Conservation (phyloP, 2,797 vertebrate genomes). For the Sebastes matsubarae region DNA sequence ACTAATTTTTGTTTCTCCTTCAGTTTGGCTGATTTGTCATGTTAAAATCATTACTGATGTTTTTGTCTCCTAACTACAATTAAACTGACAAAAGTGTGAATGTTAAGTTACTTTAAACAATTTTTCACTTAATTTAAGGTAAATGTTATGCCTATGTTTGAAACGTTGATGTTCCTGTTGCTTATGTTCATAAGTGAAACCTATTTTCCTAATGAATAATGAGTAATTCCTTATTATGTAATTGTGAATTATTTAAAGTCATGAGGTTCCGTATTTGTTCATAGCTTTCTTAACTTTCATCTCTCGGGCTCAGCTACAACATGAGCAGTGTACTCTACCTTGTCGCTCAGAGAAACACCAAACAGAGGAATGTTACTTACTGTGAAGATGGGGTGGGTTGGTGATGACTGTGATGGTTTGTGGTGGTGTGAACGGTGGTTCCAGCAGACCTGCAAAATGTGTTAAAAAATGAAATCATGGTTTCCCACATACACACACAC, state of each 20-base stretch:
- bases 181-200: neutral
- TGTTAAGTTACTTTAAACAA: neutral
- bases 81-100: neutral
- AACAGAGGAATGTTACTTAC: neutral
- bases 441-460: neutral
- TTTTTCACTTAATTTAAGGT: neutral
- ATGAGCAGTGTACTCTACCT: neutral
- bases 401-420: accelerated
- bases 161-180: neutral
- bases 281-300: neutral
- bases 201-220: too few relatives aligned
- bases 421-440: accelerated
- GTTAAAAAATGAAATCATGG: neutral
- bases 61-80: neutral
- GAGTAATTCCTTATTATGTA: too few relatives aligned
- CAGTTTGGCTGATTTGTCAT: neutral
- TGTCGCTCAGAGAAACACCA: neutral
- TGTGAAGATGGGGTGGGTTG: neutral
- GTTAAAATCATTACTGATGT: neutral
- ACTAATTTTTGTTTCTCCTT: neutral
- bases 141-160: neutral
- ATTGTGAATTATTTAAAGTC: neutral
- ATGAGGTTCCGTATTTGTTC: neutral
- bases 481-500: neutral
- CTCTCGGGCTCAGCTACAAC: neutral